Evolutionary conservation across 2,888 invertebrate species (phyloP).

Genomic region (Idaea biselata): DNA sequence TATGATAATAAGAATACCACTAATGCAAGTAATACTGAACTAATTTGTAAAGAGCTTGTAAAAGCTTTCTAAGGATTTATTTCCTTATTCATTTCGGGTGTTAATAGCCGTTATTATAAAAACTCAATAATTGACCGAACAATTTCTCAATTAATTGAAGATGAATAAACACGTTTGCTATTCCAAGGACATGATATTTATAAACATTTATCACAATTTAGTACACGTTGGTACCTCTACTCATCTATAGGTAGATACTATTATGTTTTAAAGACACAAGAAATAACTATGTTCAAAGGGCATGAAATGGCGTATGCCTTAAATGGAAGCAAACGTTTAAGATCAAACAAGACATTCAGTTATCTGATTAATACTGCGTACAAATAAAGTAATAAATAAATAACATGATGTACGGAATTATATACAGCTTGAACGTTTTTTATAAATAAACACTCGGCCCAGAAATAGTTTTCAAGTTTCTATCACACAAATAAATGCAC

Average conservation of each 20-base stretch:
- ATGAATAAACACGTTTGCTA: conserved; percentile 47
- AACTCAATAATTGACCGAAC: conserved; percentile 13
- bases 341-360: too few species aligned
- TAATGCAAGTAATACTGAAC: conserved; percentile 2
- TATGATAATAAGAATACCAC: too few species aligned
- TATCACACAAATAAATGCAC: too few species aligned
- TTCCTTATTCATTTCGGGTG: neutral
- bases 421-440: too few species aligned
- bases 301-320: conserved; percentile 35
- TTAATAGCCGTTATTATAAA: too few species aligned
- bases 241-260: conserved; percentile 40
- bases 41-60: conserved; percentile 13
- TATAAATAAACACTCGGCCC: too few species aligned
- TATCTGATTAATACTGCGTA: too few species aligned
- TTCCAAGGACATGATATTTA: conserved; percentile 54
- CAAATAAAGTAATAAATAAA: too few species aligned
- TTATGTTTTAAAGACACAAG: conserved; percentile 43
- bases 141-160: conserved; percentile 37
- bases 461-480: too few species aligned
- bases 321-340: conserved; percentile 17
- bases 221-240: conserved; percentile 27
- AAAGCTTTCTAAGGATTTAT: conserved; percentile 10
- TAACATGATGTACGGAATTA: too few species aligned
- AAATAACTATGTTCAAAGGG: conserved; percentile 62
- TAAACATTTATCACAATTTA: conserved; percentile 49